phyloP scores from a whole-genome alignment of 2,113 vertebrate genomes.

The Scopus umbretta region DNA sequence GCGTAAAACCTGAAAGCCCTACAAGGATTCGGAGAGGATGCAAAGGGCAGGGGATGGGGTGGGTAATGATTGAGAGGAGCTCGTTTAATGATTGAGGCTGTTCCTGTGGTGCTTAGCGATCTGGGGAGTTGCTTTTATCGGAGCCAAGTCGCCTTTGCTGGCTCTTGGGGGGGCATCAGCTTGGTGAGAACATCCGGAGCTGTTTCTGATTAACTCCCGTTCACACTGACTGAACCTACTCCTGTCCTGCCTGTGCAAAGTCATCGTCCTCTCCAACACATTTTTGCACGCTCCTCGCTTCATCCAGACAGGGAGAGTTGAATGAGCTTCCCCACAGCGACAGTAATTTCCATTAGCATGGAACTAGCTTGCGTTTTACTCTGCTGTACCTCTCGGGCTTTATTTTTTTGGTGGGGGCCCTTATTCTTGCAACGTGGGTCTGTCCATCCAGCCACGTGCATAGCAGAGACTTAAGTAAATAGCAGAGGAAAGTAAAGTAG shows the following conservation, averaged over 20 bases:
- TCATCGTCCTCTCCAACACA: rapidly evolving
- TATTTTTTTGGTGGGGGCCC: background rate
- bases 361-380: background rate
- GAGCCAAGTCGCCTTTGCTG: background rate
- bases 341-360: rapidly evolving
- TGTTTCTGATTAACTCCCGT: background rate
- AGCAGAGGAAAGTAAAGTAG: background rate
- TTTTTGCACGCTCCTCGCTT: background rate
- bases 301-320: background rate
- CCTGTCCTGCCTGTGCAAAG: background rate
- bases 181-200: background rate
- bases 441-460: rapidly evolving
- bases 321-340: rapidly evolving
- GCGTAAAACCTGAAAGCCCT: too few relatives aligned
- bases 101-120: rapidly evolving
- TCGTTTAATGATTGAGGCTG: background rate
- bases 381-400: background rate
- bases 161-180: background rate
- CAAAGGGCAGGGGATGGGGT: background rate
- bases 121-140: rapidly evolving
- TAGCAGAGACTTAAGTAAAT: background rate
- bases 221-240: background rate
- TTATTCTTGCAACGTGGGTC: background rate
- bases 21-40: rapidly evolving
- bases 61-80: background rate